phyloP scores from a whole-genome alignment of 2,113 vertebrate genomes.

The Misgurnus anguillicaudatus region DNA sequence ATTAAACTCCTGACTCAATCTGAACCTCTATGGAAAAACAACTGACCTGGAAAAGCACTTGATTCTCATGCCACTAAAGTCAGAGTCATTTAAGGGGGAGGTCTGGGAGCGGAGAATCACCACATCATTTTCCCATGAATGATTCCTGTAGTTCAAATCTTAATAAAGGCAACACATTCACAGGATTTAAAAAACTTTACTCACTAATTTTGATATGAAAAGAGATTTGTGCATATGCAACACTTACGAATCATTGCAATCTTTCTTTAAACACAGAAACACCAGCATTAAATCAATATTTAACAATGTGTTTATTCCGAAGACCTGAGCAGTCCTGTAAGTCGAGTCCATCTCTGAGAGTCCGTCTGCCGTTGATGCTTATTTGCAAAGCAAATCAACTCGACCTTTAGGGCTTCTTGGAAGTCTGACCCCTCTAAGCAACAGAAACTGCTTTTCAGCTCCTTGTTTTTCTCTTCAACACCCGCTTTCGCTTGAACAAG shows the following conservation, averaged over 20 bases:
- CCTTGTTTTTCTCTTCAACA: conserved; percentile 38
- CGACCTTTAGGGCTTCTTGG: not conserved
- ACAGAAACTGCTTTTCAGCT: conserved; percentile 33
- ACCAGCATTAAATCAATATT: not conserved
- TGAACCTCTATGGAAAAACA: not conserved
- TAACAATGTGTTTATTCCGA: not conserved
- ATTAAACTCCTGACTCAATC: not conserved
- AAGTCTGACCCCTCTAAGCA: conserved; percentile 45
- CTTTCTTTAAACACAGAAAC: no score
- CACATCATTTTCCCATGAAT: not conserved
- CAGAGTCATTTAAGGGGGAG: not conserved
- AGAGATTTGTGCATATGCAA: not conserved
- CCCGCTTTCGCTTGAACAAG: conserved; percentile 56
- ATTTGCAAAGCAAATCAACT: conserved; percentile 41
- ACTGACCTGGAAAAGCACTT: conserved; percentile 25
- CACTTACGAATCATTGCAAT: not conserved
- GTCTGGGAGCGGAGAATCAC: not conserved
- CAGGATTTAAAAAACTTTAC: not conserved
- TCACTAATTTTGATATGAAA: no score
- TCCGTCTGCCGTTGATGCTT: not conserved
- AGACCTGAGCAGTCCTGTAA: not conserved
- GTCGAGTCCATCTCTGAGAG: not conserved
- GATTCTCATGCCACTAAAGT: conserved; percentile 2
- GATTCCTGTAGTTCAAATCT: no score
- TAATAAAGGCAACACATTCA: not conserved